Evolutionary conservation across 1,140 invertebrate species (phyloP).

Genomic region (Spodoptera frugiperda): DNA sequence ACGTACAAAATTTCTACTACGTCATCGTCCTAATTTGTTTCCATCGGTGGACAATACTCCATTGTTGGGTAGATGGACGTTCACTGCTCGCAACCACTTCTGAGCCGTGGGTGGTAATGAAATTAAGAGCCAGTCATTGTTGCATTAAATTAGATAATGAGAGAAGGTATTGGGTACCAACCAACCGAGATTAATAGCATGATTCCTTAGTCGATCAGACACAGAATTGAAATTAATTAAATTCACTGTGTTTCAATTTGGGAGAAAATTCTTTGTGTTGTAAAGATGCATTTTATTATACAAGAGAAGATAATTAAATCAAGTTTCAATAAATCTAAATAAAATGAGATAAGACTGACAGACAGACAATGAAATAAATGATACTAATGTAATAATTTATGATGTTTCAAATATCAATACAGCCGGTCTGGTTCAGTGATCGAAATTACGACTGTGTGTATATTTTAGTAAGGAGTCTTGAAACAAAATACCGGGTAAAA

Average conservation of each 20-base stretch:
- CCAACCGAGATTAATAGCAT: constrained; percentile 58
- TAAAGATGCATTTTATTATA: background rate
- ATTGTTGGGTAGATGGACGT: constrained; percentile 64
- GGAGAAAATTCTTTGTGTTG: background rate
- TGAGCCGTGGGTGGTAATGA: constrained; percentile 77
- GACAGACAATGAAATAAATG: no score
- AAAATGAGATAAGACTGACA: background rate
- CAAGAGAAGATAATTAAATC: background rate
- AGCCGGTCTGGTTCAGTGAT: no score
- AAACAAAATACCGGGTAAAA: background rate
- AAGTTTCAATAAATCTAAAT: background rate
- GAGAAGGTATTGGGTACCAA: constrained; percentile 66
- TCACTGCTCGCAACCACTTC: constrained; percentile 47
- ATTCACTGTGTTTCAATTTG: constrained; percentile 23
- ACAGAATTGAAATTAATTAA: constrained; percentile 33
- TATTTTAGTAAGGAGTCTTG: background rate
- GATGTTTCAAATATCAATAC: no score
- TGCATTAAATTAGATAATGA: constrained; percentile 76
- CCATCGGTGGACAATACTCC: constrained; percentile 69
- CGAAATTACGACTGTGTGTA: no score
- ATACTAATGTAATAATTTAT: no score
- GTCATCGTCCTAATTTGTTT: constrained; percentile 77
- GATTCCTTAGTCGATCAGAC: constrained; percentile 40
- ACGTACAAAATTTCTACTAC: constrained; percentile 39
- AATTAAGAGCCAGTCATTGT: constrained; percentile 78